These are phyloP conservation scores for Musca vetustissima DNA, from an alignment of 1,140 invertebrate genomes.

Conservation along the genomic window DNA sequence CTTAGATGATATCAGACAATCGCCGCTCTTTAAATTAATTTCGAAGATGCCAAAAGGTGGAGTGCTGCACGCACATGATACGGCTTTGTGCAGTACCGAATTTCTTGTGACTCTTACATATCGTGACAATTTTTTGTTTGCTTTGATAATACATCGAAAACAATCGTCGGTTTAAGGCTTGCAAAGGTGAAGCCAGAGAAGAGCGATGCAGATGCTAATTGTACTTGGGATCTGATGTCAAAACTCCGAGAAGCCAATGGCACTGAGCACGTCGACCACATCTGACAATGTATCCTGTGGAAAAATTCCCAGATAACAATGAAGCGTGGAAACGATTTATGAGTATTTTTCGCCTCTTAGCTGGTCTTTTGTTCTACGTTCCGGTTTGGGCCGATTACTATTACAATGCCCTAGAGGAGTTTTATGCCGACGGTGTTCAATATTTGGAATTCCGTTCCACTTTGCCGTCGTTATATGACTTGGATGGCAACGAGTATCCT, in stretches of 20 bases:
- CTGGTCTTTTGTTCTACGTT: slow-evolving; percentile 71
- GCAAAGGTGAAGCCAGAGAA: slow-evolving; percentile 46
- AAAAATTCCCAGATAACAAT: too few species aligned
- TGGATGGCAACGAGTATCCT: slow-evolving; percentile 63
- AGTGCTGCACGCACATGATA: slow-evolving; percentile 75
- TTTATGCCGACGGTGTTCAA: slow-evolving; percentile 75
- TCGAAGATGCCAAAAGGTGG: slow-evolving; percentile 71
- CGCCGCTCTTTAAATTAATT: slow-evolving; percentile 68
- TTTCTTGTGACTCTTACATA: slow-evolving; percentile 71
- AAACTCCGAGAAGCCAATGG: slow-evolving; percentile 57
- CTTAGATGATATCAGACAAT: slow-evolving; percentile 62
- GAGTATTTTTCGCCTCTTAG: too few species aligned
- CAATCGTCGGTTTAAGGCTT: slow-evolving; percentile 54
- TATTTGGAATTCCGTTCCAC: too few species aligned
- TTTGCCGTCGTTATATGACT: slow-evolving; percentile 67
- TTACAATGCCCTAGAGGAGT: slow-evolving; percentile 69
- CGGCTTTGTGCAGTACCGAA: too few species aligned
- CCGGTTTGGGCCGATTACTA: slow-evolving; percentile 74
- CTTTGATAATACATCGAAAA: slow-evolving; percentile 42
- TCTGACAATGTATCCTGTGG: slow-evolving; percentile 68
- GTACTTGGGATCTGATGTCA: slow-evolving; percentile 63
- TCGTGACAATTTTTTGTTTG: slow-evolving; percentile 71
- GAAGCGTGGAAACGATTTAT: too few species aligned
- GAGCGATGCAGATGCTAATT: slow-evolving; percentile 40
- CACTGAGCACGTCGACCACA: slow-evolving; percentile 59